These are phyloP conservation scores for Proales similis DNA, from an alignment of 1,140 invertebrate genomes.

Conservation along the genomic window DNA sequence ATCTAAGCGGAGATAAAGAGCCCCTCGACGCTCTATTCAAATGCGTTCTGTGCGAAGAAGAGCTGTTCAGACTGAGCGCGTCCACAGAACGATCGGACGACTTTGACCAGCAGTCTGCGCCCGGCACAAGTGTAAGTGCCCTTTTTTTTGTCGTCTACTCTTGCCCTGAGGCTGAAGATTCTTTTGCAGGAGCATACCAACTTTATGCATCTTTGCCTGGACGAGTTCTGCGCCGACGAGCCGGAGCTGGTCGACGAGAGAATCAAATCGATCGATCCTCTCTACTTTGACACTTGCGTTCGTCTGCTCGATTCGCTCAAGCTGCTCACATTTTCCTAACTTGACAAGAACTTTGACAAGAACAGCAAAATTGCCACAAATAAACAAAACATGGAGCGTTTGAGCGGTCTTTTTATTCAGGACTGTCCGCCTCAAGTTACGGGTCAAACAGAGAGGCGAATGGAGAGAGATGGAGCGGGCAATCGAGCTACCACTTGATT, in stretches of 20 bases:
- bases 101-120: constrained; percentile 11
- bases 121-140: constrained; percentile 9
- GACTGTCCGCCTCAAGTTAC: too few relatives aligned
- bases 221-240: constrained; percentile 15
- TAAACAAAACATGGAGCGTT: too few relatives aligned
- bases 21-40: constrained; percentile 11
- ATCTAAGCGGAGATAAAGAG: constrained; percentile 20
- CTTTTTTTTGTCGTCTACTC: constrained; percentile 10
- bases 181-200: constrained; percentile 29
- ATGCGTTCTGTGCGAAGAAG: constrained; percentile 12
- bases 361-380: too few relatives aligned
- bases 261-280: constrained; percentile 28
- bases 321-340: constrained; percentile 29
- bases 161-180: too few relatives aligned
- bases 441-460: too few relatives aligned
- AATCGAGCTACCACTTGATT: constrained; percentile 38
- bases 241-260: constrained; percentile 1
- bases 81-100: constrained; percentile 31
- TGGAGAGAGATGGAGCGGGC: too few relatives aligned
- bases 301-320: constrained; percentile 23
- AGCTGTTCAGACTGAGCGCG: constrained; percentile 26
- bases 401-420: too few relatives aligned
- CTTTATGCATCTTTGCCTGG: constrained; percentile 28
- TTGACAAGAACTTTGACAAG: too few relatives aligned
- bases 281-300: constrained; percentile 34